Base-by-base conservation (phyloP, 2,113 vertebrate genomes). In the Trachemys scripta region DNA sequence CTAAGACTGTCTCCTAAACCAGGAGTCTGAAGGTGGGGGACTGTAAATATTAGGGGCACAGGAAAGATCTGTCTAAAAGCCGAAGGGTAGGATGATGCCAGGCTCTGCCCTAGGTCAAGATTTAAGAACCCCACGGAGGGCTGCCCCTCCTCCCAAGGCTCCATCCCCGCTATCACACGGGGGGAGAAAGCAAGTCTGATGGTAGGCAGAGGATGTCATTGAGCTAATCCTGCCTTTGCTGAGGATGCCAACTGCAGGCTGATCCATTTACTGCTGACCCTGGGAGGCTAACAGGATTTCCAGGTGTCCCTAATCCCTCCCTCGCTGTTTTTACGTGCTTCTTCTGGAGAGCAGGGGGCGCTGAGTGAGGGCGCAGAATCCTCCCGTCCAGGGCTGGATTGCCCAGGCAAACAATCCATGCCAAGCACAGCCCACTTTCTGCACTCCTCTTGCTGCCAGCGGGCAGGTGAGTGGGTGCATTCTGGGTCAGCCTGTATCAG, bases 201-300 rank as follows among this genome's bases (percentile, higher is more conserved):
- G 38, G 45, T 38, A 0, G 3, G 11, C 42, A 24, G 57, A 50
- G 50, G 49, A 22, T 93, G 93, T 97, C 97, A 97, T 24, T 94
- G 96, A 92, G 95, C 91, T 98, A 98, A 98, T 98, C 97, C 92
- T 85, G 47, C 49, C n/a, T 69, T 80, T 98, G 98, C 98, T 98
- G 98, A 98, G 94, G 90, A 95, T 91, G 97, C 94, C 95, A 96
- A 88, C 97, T 91, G 94, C 90, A 84, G 89, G 89, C 93, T 98
- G 97, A 98, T 98, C 98, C 96, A 57, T 97, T 97, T 96, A 95
- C 45, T 89, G 79, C 82, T 72, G 5, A 88, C 93, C 89, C 95
- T 69, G 90, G 19, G 14, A 25, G 29, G 88, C 75, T 91, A 82
- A 47, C 80, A 82, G 96, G 88, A 89, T 92, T 94, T 94, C 88